Base-by-base conservation (phyloP, 1,140 invertebrate genomes). In the Ostrea denselamellosa region DNA sequence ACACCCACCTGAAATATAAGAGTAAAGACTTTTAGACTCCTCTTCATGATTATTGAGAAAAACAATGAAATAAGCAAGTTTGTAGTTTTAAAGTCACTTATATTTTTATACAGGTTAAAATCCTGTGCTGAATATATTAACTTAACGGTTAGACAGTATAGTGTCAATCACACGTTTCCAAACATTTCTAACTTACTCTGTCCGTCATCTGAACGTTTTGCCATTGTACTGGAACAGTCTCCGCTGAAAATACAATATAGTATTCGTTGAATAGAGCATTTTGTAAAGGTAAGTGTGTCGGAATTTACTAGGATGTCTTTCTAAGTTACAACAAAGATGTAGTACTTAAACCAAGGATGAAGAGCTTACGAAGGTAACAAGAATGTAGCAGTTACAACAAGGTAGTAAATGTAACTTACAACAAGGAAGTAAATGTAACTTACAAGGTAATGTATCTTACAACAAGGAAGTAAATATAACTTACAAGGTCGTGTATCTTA, bases 1-100 rank as follows among this genome's bases (percentile, higher is more conserved):
- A 83, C 90, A 90, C 0, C 90, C 90, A 58, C 22, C 88, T 90
- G 87, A 14, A 77, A 17, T 17, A 71, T 3, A 34, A 17, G 65
- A 14, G 9, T 77, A 8, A 9, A 12, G 56, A 17, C 0, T 17
- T 62, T 62, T 7, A 62, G 14, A 62, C 2, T 3, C 17, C n/a
- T 62, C 14, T n/a, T 0, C 56, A 62, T 62, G n/a, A n/a, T 19
- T 62, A 3, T 0, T 4, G 9, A 25, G 9, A 77, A 25, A 34
- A 28, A 4, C 8, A 34, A 14, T 77, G 8, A 77, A 77, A 77
- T 77, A 25, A 34, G 14, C 12, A 77, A 28, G 28, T 58, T 12
- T 58, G 12, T 58, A 58, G 19, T n/a, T n/a, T n/a, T n/a, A n/a
- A n/a, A n/a, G n/a, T 17, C n/a, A 14, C n/a, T 62, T n/a, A n/a